Evolutionary conservation across 2,113 vertebrate species (phyloP).

Genomic region (Phycodurus eques): DNA sequence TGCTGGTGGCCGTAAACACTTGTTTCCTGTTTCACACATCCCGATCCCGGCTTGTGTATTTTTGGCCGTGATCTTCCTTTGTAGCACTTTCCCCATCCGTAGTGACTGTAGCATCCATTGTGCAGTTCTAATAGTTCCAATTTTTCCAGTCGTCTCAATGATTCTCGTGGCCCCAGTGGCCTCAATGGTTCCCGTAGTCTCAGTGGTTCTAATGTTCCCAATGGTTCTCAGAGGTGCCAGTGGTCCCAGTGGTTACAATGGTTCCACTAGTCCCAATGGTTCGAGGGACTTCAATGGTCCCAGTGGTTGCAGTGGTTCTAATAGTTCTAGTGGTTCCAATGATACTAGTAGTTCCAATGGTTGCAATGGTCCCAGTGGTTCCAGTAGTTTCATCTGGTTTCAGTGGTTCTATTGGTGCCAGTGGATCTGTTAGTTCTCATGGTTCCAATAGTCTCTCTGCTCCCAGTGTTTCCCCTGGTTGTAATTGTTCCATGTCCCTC

Average conservation of each 20-base stretch:
- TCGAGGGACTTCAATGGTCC: too few relatives aligned
- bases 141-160: background rate
- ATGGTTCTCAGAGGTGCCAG: too few relatives aligned
- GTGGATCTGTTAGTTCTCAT: background rate
- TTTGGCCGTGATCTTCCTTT: background rate
- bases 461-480: background rate
- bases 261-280: background rate
- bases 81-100: too few relatives aligned
- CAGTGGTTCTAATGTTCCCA: background rate
- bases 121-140: too few relatives aligned
- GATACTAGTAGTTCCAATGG: too few relatives aligned
- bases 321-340: too few relatives aligned
- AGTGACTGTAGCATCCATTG: too few relatives aligned
- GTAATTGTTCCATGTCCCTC: background rate
- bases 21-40: conserved; percentile 75
- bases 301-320: too few relatives aligned
- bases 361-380: background rate
- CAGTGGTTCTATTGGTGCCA: too few relatives aligned
- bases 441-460: background rate
- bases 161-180: background rate
- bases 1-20: conserved; percentile 73
- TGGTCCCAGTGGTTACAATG: background rate
- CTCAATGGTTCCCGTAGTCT: background rate
- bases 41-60: conserved; percentile 11
- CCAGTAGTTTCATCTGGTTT: background rate